Conservation (phyloP, 2,797 vertebrate species). For the Poliocrania exsul region DNA sequence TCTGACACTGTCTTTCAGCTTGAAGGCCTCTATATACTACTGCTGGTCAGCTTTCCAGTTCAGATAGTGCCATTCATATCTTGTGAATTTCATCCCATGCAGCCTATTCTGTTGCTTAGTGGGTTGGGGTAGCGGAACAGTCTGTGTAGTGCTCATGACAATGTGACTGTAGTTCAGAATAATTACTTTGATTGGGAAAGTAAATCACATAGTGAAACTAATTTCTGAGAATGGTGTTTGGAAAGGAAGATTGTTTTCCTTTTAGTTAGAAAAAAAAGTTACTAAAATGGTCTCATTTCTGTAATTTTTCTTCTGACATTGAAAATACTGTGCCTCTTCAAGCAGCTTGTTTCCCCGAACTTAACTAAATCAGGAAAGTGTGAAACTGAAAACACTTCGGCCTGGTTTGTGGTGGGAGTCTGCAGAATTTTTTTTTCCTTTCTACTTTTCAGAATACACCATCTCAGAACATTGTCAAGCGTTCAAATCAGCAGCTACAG, state of each 20-base stretch:
- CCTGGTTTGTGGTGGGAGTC: neutral
- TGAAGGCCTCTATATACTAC: neutral
- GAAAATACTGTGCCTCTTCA: neutral
- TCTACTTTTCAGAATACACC: conserved; percentile 78
- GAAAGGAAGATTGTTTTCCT: neutral
- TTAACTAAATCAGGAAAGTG: neutral
- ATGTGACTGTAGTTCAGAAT: neutral
- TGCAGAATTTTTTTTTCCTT: neutral
- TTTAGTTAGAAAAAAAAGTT: neutral
- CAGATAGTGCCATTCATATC: neutral
- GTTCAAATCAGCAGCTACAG: conserved; percentile 84
- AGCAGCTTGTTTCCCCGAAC: neutral
- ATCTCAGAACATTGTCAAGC: conserved; percentile 78
- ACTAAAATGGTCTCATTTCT: neutral
- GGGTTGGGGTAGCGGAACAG: neutral
- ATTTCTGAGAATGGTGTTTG: neutral
- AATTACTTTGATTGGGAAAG: neutral
- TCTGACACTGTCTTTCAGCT: neutral
- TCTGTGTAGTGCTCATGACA: neutral
- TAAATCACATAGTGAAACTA: neutral
- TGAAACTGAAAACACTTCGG: neutral
- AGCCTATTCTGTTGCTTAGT: neutral
- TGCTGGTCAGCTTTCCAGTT: neutral
- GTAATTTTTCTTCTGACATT: fast-evolving
- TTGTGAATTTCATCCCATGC: neutral